These are phyloP conservation scores for Falco cherrug DNA, from an alignment of 2,797 vertebrate genomes.

Conservation along the genomic window DNA sequence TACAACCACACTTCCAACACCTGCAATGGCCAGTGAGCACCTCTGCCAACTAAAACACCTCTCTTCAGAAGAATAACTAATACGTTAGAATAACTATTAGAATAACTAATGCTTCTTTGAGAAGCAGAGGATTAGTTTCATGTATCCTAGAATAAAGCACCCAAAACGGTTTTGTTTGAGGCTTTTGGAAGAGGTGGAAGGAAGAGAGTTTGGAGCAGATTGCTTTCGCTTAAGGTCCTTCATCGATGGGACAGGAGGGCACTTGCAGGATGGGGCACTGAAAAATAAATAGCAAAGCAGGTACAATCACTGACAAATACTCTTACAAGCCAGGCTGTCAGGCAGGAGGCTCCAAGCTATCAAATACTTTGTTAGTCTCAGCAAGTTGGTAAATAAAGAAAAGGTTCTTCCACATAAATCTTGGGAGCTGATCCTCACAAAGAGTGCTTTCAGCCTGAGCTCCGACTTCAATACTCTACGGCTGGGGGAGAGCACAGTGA, in stretches of 20 bases:
- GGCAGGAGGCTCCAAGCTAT: neutral
- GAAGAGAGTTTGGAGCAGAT: neutral
- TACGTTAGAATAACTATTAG: neutral
- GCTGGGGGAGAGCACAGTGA: neutral
- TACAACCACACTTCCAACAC: constrained; percentile 3
- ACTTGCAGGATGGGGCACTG: neutral
- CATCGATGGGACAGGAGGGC: fast-evolving
- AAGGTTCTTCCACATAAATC: constrained; percentile 37
- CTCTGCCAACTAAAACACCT: constrained; percentile 29
- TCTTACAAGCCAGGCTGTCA: neutral
- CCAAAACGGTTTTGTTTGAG: neutral
- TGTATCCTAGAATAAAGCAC: neutral
- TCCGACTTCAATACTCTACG: neutral
- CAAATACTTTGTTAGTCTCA: constrained; percentile 13
- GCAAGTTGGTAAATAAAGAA: constrained; percentile 29
- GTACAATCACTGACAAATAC: neutral
- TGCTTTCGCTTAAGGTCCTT: neutral
- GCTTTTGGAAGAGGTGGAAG: neutral
- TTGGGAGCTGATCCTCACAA: constrained; percentile 26
- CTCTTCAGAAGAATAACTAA: neutral
- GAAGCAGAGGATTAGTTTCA: neutral
- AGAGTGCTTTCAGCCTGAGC: constrained; percentile 35
- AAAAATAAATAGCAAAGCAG: neutral
- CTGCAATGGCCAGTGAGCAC: neutral
- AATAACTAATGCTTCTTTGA: neutral